Evolutionary conservation across 2,888 invertebrate genomes (phyloP), one percentile per base, ranked within the genome.

Genomic region (Melinaea marsaeus): DNA sequence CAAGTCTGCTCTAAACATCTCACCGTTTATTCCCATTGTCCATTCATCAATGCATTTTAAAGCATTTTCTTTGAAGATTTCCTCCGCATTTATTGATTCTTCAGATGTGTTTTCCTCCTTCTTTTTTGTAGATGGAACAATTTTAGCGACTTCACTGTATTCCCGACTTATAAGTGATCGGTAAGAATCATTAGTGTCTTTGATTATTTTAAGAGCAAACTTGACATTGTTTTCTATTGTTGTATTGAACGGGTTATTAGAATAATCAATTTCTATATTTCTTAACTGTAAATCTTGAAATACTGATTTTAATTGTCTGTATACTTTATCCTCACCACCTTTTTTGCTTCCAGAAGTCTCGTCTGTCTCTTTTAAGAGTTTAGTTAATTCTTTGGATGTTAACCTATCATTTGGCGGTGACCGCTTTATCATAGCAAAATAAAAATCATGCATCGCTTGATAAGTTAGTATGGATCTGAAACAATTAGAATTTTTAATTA

Each of bases 11-110:
- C 94, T 83, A 63, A 81, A 86, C 73, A 88, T 84, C 83, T 94
- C 94, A 34, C 92, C 93, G 61, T 88, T 85, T 4, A 92, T 76
- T 9, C 91, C 93, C 76, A 88, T 88, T 22, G 82, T 81, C 93
- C 93, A 94, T 78, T 94, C 93, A 34, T 92, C 86, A 13, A 92
- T 75, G 70, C 88, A 89, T 75, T 85, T 90, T 13, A 88, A 67
- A 60, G 80, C 83, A 68, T 89, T 88, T 47, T 71, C 62, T 73
- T 85, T 90, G 65, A 84, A 92, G 55, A 77, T 76, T 77, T 78
- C 86, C 75, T 81, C 86, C 61, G 71, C 72, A 73, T 77, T 79
- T 13, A 81, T 62, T 0, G 83, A 80, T 47, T 79, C 83, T 37
- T 78, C 79, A 7, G 82, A 83, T 47, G 55, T 60, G 58, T 69